A percentile compares a stretch with the other conserved stretches of the same genome.
These are phyloP conservation scores for Dicentrarchus labrax DNA, from an alignment of 2,113 vertebrate species.

Conservation along the genomic window DNA sequence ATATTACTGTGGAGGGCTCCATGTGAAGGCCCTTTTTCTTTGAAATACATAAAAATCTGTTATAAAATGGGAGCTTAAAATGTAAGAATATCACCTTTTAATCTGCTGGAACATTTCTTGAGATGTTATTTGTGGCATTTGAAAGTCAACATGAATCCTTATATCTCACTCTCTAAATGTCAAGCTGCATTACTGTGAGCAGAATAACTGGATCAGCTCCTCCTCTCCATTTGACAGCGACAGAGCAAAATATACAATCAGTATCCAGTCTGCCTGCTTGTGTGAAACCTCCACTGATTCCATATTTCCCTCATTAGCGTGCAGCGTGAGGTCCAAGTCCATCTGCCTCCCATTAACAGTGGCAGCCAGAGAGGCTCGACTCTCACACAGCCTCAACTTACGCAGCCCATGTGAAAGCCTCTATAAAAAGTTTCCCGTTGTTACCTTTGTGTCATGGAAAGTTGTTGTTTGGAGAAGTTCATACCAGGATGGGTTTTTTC, in stretches of 20 bases:
- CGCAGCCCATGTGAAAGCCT: constrained; percentile 54
- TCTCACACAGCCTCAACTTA: constrained; percentile 38
- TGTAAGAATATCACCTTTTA: not conserved
- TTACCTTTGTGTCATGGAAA: constrained; percentile 70
- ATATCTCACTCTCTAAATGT: not conserved
- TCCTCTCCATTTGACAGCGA: constrained; percentile 18
- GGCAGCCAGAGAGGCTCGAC: constrained; percentile 60
- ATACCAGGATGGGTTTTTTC: not conserved
- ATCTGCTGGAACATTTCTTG: not conserved
- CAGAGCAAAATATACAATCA: constrained; percentile 50
- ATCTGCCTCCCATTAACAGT: constrained; percentile 73
- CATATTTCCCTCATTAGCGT: constrained; percentile 65
- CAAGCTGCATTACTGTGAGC: not conserved
- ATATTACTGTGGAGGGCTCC: not conserved
- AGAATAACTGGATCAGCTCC: not conserved
- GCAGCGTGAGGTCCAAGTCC: constrained; percentile 35
- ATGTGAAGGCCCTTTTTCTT: not conserved
- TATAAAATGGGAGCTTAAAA: not conserved
- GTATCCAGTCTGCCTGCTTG: constrained; percentile 40
- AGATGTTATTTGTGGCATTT: not conserved
- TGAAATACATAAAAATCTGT: not conserved
- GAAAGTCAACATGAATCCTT: not conserved
- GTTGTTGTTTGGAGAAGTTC: constrained; percentile 17
- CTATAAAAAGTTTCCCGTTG: constrained; percentile 68
- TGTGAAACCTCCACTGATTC: constrained; percentile 62